Evolutionary conservation across 2,888 invertebrate species (phyloP).

Genomic region (Ophraella communa): DNA sequence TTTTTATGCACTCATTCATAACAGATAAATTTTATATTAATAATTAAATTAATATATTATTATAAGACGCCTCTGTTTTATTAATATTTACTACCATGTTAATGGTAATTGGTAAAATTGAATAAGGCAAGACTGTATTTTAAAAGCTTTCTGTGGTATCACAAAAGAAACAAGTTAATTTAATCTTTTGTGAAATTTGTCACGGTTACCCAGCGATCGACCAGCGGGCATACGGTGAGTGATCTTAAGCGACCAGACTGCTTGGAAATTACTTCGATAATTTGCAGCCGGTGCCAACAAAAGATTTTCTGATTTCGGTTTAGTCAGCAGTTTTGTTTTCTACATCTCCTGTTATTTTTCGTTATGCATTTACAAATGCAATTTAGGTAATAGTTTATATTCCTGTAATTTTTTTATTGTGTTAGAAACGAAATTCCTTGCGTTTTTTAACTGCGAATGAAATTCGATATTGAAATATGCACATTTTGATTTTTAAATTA

Average conservation of each 20-base stretch:
- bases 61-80: neutral
- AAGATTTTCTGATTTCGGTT: neutral
- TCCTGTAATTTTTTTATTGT: neutral
- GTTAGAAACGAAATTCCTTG: no score
- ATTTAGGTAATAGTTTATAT: neutral
- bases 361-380: neutral
- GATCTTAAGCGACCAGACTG: slow-evolving; percentile 7
- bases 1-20: no score
- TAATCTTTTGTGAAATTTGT: slow-evolving; percentile 44
- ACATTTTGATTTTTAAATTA: no score
- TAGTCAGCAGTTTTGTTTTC: neutral
- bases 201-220: slow-evolving; percentile 35
- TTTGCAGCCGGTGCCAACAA: slow-evolving; percentile 7
- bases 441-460: no score
- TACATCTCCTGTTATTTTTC: neutral
- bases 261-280: slow-evolving; percentile 7
- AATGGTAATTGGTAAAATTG: slow-evolving; percentile 5
- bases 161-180: slow-evolving; percentile 46
- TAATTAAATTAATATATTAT: neutral
- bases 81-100: neutral
- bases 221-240: slow-evolving; percentile 13
- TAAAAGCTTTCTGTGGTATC: slow-evolving; percentile 30
- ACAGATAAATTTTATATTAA: neutral
- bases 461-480: no score
- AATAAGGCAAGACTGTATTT: slow-evolving; percentile 11